These are phyloP conservation scores for Pygoscelis adeliae DNA, from an alignment of 2,113 vertebrate species.

Conservation along the genomic window DNA sequence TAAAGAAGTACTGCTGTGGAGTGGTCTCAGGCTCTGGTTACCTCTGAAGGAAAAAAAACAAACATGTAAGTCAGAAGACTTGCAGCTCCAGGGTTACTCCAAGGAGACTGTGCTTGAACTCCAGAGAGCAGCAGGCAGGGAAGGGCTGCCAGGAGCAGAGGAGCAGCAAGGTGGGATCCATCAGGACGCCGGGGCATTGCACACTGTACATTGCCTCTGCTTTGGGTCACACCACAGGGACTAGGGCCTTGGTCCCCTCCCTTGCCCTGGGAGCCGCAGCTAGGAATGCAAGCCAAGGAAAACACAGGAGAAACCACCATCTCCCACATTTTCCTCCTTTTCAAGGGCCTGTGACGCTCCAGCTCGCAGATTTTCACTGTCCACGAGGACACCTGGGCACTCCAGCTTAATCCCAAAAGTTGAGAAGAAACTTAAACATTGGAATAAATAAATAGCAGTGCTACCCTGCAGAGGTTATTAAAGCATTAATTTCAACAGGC, in stretches of 20 bases:
- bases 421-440: background rate
- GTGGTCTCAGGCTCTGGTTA: background rate
- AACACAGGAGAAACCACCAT: background rate
- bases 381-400: background rate
- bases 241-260: background rate
- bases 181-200: background rate
- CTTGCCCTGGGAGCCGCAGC: background rate
- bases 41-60: background rate
- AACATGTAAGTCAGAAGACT: background rate
- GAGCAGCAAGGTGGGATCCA: background rate
- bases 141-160: background rate
- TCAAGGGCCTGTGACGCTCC: background rate
- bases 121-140: background rate
- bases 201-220: background rate
- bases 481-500: constrained; percentile 12
- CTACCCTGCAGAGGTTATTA: constrained; percentile 13
- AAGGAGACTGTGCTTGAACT: background rate
- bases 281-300: background rate
- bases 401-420: background rate
- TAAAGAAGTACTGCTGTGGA: background rate
- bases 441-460: background rate
- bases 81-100: background rate
- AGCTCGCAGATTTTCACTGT: background rate
- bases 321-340: background rate
- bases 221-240: background rate